Conservation (phyloP, 2,797 vertebrate species). For the Fundulus diaphanus region DNA sequence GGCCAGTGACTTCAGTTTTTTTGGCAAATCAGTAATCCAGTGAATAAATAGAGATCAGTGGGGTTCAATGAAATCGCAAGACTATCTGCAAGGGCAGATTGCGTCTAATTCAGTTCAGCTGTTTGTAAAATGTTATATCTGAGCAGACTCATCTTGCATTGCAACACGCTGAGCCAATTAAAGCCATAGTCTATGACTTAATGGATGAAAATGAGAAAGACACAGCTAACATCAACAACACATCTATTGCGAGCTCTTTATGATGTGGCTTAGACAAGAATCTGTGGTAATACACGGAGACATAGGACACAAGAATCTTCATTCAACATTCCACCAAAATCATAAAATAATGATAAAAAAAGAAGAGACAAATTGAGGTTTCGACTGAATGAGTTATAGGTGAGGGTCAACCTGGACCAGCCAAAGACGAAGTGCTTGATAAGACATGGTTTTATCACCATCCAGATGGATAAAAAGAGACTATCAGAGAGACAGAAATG, state of each 20-base stretch:
- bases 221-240: slow-evolving; percentile 9
- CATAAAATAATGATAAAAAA: slow-evolving; percentile 37
- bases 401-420: slow-evolving; percentile 61
- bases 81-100: neutral
- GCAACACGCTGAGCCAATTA: neutral
- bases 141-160: slow-evolving; percentile 23
- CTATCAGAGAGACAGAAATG: slow-evolving; percentile 42
- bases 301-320: slow-evolving; percentile 60
- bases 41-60: too few species aligned
- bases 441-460: slow-evolving; percentile 58
- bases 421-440: slow-evolving; percentile 59
- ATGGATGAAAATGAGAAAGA: slow-evolving; percentile 11
- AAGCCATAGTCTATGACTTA: slow-evolving; percentile 10
- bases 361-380: slow-evolving; percentile 40
- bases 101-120: slow-evolving; percentile 18
- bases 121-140: slow-evolving; percentile 7
- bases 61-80: too few species aligned
- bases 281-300: slow-evolving; percentile 35
- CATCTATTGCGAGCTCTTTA: slow-evolving; percentile 18
- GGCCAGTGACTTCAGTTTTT: too few species aligned
- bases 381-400: slow-evolving; percentile 46
- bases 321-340: slow-evolving; percentile 64
- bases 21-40: too few species aligned
- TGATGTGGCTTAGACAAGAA: slow-evolving; percentile 23
- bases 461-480: slow-evolving; percentile 63